Percentiles rank a stretch among this genome's conserved stretches.
phyloP scores from a whole-genome alignment of 2,113 vertebrate genomes.

The Ophiodon elongatus region DNA sequence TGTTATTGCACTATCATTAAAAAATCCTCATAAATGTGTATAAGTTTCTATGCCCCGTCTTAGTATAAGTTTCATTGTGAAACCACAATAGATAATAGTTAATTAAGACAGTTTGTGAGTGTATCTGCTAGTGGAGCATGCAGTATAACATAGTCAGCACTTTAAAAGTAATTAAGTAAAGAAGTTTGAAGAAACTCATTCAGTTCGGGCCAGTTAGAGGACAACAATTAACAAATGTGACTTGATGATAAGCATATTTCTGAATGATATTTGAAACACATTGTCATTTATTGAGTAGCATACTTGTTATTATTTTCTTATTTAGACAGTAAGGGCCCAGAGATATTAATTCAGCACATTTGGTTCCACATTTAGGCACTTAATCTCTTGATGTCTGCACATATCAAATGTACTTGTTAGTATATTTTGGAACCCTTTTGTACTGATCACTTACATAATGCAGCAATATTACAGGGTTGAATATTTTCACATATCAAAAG shows the following conservation, averaged over 20 bases:
- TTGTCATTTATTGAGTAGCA: background rate
- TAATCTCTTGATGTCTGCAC: background rate
- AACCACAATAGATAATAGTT: background rate
- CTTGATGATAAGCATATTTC: conserved; percentile 16
- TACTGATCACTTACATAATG: background rate
- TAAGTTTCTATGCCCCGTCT: background rate
- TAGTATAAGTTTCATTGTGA: background rate
- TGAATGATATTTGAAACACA: background rate
- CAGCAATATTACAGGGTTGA: background rate
- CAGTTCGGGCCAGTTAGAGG: background rate
- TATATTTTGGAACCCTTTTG: background rate
- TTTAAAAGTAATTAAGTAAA: background rate
- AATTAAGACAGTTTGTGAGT: background rate
- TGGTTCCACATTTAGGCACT: background rate
- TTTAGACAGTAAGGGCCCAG: background rate
- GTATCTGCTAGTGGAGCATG: background rate
- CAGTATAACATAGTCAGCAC: background rate
- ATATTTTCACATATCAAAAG: background rate
- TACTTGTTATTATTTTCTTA: conserved; percentile 1
- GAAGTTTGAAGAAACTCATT: background rate
- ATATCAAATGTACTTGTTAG: background rate
- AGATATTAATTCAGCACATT: background rate
- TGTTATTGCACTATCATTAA: background rate
- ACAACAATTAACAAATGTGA: background rate
- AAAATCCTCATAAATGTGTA: background rate